These are phyloP conservation scores for Tolmerus cingulatus DNA, from an alignment of 2,888 invertebrate genomes.

Conservation along the genomic window DNA sequence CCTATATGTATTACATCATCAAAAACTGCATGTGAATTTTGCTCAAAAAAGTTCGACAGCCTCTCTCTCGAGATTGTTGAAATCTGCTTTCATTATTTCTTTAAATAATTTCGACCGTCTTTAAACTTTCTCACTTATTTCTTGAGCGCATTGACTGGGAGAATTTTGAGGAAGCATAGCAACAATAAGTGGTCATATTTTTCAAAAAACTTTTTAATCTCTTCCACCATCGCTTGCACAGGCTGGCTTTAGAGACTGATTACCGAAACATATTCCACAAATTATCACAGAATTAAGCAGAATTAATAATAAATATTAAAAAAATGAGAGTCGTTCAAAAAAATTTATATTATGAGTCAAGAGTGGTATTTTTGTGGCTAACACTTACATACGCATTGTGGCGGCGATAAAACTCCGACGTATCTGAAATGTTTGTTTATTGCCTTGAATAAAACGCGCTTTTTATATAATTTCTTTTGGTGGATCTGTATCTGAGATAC, in stretches of 20 bases:
- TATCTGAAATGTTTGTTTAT: slow-evolving; percentile 22
- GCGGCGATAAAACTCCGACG: slow-evolving; percentile 4
- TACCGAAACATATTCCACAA: neutral
- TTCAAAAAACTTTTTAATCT: neutral
- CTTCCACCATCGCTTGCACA: neutral
- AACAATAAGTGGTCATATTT: neutral
- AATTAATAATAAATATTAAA: neutral
- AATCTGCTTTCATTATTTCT: neutral
- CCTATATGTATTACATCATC: slow-evolving; percentile 10
- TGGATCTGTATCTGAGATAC: neutral
- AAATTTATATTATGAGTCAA: neutral
- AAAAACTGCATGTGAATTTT: neutral
- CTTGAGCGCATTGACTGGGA: neutral
- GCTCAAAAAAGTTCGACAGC: slow-evolving; percentile 22
- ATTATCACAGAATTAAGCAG: slow-evolving; percentile 5
- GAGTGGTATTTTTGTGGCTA: neutral
- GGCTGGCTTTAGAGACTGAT: neutral
- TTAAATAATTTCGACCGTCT: neutral
- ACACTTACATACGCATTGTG: slow-evolving; percentile 32
- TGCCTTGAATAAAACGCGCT: slow-evolving; percentile 1
- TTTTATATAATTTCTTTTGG: neutral
- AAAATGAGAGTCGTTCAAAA: neutral
- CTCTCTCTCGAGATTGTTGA: neutral
- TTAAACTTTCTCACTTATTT: neutral
- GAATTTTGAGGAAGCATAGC: neutral